Conservation (phyloP, 2,113 vertebrate genomes). For the Cercopithecus mona region DNA sequence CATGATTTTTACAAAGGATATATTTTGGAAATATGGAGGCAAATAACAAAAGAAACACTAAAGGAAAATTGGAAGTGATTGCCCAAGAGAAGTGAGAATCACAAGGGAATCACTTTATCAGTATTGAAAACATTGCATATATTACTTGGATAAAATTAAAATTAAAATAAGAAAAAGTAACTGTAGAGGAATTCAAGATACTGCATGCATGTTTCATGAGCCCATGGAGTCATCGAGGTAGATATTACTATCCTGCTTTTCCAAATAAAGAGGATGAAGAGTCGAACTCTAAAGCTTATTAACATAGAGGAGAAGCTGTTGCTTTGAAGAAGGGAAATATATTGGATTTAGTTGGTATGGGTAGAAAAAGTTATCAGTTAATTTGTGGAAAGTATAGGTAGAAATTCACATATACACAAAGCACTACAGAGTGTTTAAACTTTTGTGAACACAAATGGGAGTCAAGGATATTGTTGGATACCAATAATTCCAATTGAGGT, state of each 20-base stretch:
- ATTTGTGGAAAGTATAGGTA: neutral
- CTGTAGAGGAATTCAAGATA: neutral
- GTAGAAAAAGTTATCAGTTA: neutral
- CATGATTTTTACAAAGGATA: neutral
- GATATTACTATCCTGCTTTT: neutral
- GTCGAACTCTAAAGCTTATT: neutral
- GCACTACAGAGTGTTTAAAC: neutral
- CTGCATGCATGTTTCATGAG: neutral
- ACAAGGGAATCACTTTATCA: neutral
- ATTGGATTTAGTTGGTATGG: neutral
- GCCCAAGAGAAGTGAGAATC: neutral
- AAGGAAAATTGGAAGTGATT: neutral
- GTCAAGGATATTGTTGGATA: conserved; percentile 17
- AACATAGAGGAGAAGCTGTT: neutral
- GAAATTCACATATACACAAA: neutral
- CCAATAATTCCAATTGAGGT: neutral
- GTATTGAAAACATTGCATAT: neutral
- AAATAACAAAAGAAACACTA: neutral
- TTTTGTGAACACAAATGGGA: neutral
- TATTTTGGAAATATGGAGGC: neutral
- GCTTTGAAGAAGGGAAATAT: neutral
- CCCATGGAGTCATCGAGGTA: neutral
- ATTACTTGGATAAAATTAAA: conserved; percentile 28
- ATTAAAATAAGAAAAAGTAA: conserved; percentile 9
- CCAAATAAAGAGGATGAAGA: neutral